Percentiles rank a stretch among this genome's conserved stretches.
Conservation (phyloP, 2,888 invertebrate species). For the Steinernema carpocapsae region DNA sequence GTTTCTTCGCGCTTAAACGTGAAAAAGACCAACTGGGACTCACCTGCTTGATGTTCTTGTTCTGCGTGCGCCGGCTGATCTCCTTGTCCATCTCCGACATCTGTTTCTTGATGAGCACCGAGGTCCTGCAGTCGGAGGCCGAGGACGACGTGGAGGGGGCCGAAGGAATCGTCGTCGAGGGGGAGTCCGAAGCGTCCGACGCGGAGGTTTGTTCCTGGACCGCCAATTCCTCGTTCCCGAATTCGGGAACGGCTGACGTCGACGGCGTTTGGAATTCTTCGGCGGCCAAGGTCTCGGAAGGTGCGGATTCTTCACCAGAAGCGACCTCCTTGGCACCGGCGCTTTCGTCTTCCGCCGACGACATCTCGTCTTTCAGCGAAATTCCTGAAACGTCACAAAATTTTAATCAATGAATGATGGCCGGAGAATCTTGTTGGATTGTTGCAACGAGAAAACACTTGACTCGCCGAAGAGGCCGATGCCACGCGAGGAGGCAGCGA, state of each 20-base stretch:
- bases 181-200: background rate
- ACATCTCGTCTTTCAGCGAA: constrained; percentile 32
- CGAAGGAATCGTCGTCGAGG: background rate
- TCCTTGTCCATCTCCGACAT: constrained; percentile 79
- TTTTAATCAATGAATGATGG: constrained; percentile 1
- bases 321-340: constrained; percentile 11
- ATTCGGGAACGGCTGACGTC: constrained; percentile 33
- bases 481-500: background rate
- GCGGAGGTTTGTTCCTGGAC: background rate
- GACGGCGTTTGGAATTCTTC: constrained; percentile 31
- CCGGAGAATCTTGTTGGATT: background rate
- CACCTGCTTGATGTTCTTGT: constrained; percentile 68
- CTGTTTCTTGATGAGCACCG: constrained; percentile 74
- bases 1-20: background rate
- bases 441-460: constrained; percentile 17
- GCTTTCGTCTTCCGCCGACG: constrained; percentile 34
- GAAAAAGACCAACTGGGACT: background rate
- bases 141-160: constrained; percentile 34
- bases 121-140: constrained; percentile 51
- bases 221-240: constrained; percentile 35
- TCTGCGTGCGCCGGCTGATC: constrained; percentile 72
- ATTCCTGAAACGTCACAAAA: constrained; percentile 18
- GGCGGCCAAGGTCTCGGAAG: background rate
- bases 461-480: background rate
- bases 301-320: background rate